Conservation (phyloP, 2,888 invertebrate genomes). For the Bursaphelenchus okinawaensis region DNA sequence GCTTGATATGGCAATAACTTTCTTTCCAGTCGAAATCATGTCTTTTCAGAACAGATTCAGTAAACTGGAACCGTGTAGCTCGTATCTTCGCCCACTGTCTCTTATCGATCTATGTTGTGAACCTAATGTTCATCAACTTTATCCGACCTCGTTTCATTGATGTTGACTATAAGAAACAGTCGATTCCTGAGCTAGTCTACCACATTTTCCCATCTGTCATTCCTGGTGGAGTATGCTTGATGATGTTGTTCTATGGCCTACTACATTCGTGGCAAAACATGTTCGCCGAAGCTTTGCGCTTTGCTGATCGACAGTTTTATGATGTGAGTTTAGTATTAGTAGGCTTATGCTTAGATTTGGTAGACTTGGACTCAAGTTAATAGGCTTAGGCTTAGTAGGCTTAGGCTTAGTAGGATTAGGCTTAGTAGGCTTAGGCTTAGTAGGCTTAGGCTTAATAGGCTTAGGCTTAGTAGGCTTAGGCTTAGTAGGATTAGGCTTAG, state of each 20-base stretch:
- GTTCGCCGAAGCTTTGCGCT: conserved; percentile 79
- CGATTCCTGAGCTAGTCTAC: conserved; percentile 19
- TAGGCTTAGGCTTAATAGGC: too few species aligned
- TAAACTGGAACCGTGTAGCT: conserved; percentile 31
- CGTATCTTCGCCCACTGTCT: conserved; percentile 62
- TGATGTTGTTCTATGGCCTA: conserved; percentile 77
- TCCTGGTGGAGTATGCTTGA: conserved; percentile 64
- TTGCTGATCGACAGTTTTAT: conserved; percentile 79
- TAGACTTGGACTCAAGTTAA: too few species aligned
- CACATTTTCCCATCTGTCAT: conserved; percentile 64
- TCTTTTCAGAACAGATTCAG: conserved; percentile 19
- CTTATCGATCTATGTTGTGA: conserved; percentile 74
- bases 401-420: too few species aligned
- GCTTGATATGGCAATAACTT: too few species aligned
- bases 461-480: too few species aligned
- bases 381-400: too few species aligned
- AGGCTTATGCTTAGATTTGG: too few species aligned
- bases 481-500: too few species aligned
- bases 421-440: too few species aligned
- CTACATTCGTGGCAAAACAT: conserved; percentile 86
- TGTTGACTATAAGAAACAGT: conserved; percentile 16
- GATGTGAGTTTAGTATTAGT: conserved; percentile 29
- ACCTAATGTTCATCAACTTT: conserved; percentile 75
- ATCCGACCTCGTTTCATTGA: conserved; percentile 63
- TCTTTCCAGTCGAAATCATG: too few species aligned